A percentile compares a stretch with the other conserved stretches of the same genome.
Evolutionary conservation across 2,888 invertebrate genomes (phyloP).

Genomic region (Cantharis flavilabris): DNA sequence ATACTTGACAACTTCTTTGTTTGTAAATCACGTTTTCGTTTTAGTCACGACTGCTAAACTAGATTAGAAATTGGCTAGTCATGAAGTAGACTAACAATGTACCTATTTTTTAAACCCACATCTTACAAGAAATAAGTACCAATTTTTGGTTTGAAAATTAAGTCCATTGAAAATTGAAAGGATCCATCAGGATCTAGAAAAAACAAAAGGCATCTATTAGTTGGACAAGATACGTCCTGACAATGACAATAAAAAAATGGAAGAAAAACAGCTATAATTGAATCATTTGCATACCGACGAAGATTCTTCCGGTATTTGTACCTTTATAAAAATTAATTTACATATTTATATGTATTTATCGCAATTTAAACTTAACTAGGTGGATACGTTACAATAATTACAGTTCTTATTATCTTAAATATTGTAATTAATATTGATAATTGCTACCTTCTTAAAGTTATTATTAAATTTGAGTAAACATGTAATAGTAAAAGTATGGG

Average conservation of each 20-base stretch:
- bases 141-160: neutral
- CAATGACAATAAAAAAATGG: neutral
- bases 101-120: neutral
- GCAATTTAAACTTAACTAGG: neutral
- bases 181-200: neutral
- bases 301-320: neutral
- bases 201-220: too few relatives aligned
- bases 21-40: conserved; percentile 7
- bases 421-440: neutral
- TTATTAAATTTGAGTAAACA: neutral
- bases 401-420: neutral
- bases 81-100: conserved; percentile 4
- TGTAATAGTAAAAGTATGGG: neutral
- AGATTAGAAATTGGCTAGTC: conserved; percentile 19
- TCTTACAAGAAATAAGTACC: neutral
- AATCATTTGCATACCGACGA: neutral
- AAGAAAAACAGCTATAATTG: neutral
- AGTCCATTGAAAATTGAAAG: neutral
- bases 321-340: neutral
- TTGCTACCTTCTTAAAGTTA: neutral
- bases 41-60: conserved; percentile 18
- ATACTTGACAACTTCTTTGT: conserved; percentile 2
- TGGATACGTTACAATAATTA: neutral
- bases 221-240: too few relatives aligned
- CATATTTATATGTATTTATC: neutral